A percentile compares a stretch with the other conserved stretches of the same genome.
phyloP scores from a whole-genome alignment of 1,140 invertebrate genomes.

The Pararge aegeria region DNA sequence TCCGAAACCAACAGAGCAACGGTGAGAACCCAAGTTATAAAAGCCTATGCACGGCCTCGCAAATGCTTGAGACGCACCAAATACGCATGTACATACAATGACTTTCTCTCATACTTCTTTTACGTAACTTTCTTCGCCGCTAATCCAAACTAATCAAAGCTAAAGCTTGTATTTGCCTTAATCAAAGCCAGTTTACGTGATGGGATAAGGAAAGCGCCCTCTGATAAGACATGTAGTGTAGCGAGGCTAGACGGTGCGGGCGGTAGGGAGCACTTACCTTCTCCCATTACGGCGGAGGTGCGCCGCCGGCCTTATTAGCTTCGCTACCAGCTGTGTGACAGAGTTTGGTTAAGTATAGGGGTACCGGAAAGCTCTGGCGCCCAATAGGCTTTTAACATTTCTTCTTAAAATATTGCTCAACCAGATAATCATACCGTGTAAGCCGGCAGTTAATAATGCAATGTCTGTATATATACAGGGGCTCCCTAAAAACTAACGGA shows the following conservation, averaged over 20 bases:
- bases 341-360: constrained; percentile 45
- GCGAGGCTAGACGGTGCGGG: constrained; percentile 62
- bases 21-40: constrained; percentile 71
- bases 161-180: constrained; percentile 71
- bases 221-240: constrained; percentile 64
- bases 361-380: constrained; percentile 51
- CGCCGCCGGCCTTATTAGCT: constrained; percentile 69
- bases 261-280: constrained; percentile 80
- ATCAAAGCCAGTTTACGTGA: constrained; percentile 75
- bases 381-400: constrained; percentile 69
- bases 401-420: constrained; percentile 61
- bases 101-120: constrained; percentile 42
- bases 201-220: constrained; percentile 85
- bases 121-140: constrained; percentile 67
- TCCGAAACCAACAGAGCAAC: constrained; percentile 66
- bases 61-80: constrained; percentile 65
- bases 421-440: constrained; percentile 17
- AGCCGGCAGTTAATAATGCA: constrained; percentile 35
- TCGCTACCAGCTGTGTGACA: constrained; percentile 62
- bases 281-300: constrained; percentile 82
- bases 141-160: constrained; percentile 59
- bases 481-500: constrained; percentile 69
- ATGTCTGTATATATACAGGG: constrained; percentile 50
- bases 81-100: constrained; percentile 54
- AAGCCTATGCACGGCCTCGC: constrained; percentile 71